Percentiles rank a stretch among this genome's conserved stretches.
phyloP scores from a whole-genome alignment of 2,113 vertebrate species.

The Sebastes schlegelii region DNA sequence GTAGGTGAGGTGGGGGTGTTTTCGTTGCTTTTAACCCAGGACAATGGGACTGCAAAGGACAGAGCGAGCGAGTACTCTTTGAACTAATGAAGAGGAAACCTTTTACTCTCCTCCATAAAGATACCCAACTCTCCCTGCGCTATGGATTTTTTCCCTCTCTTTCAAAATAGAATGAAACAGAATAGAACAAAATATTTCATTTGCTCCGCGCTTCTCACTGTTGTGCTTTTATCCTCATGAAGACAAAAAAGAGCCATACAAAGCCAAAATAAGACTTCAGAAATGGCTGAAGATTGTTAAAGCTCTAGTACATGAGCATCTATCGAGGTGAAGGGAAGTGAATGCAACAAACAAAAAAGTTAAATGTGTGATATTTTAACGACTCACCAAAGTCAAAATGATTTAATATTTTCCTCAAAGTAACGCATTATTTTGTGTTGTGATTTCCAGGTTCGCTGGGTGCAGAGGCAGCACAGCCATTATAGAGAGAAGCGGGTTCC shows the following conservation, averaged over 20 bases:
- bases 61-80: constrained; percentile 77
- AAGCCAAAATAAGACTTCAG: constrained; percentile 2
- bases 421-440: constrained; percentile 14
- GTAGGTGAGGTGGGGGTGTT: constrained; percentile 71
- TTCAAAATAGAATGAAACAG: constrained; percentile 33
- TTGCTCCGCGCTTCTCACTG: background rate
- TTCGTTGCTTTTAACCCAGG: constrained; percentile 78
- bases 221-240: constrained; percentile 27
- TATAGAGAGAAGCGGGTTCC: constrained; percentile 62
- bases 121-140: constrained; percentile 40
- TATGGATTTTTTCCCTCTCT: constrained; percentile 32
- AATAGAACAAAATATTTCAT: constrained; percentile 32
- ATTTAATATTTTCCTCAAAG: background rate
- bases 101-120: constrained; percentile 64
- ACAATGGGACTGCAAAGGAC: constrained; percentile 67
- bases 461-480: constrained; percentile 62
- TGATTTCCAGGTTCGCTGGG: constrained; percentile 67
- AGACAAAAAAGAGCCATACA: background rate
- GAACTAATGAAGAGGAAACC: constrained; percentile 80
- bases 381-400: background rate
- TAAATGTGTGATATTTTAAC: background rate
- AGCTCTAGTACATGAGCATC: background rate
- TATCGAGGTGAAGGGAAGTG: background rate
- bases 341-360: background rate
- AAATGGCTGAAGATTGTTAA: constrained; percentile 13